Evolutionary conservation across 2,113 vertebrate genomes (phyloP).

Genomic region (Zosterops pallidus): DNA sequence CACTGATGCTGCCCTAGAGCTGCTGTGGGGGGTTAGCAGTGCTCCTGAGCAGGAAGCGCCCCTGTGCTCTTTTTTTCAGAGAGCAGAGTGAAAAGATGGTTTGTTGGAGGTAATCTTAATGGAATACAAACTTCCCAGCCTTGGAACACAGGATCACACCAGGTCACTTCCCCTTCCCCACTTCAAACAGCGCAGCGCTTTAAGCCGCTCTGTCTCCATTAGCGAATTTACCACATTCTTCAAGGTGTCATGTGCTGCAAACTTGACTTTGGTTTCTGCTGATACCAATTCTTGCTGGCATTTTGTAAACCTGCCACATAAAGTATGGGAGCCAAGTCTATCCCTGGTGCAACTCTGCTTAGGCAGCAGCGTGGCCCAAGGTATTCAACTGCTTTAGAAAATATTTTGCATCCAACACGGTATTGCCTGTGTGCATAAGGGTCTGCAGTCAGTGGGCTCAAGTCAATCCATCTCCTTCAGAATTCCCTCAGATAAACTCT

Average conservation of each 20-base stretch:
- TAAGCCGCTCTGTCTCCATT: conserved; percentile 12
- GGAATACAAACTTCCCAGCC: conserved; percentile 30
- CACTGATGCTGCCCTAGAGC: background rate
- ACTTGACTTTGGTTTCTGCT: background rate
- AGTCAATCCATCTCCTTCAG: background rate
- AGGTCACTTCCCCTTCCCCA: conserved; percentile 64
- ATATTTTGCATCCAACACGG: rapidly evolving
- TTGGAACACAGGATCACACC: conserved; percentile 40
- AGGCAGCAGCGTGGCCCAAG: background rate
- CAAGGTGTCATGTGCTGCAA: conserved; percentile 21
- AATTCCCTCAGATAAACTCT: background rate
- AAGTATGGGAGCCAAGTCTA: background rate
- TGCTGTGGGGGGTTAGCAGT: background rate
- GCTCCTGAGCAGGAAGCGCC: background rate
- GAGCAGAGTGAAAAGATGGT: conserved; percentile 1
- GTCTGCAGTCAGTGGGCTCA: background rate
- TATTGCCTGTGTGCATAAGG: background rate
- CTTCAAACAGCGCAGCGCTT: background rate
- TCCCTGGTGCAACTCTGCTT: background rate
- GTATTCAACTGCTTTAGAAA: background rate
- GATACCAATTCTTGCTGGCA: background rate
- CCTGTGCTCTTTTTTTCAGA: conserved; percentile 35
- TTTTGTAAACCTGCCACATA: conserved; percentile 16
- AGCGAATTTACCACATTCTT: conserved; percentile 32
- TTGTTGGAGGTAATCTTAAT: conserved; percentile 36